Evolutionary conservation across 2,113 vertebrate genomes (phyloP).

Genomic region (Grus americana): DNA sequence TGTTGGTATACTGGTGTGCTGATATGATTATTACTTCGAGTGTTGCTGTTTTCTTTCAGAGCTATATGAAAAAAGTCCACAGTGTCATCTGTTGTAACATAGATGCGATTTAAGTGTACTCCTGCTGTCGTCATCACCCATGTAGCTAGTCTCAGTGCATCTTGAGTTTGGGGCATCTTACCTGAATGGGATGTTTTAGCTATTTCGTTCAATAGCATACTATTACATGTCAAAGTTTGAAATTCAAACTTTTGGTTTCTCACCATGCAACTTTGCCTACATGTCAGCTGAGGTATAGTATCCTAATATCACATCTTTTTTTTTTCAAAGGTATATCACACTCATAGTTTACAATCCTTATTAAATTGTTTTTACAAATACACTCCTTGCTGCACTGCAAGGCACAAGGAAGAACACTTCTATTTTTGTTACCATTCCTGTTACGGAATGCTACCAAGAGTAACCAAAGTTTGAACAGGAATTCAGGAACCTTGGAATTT

Average conservation of each 20-base stretch:
- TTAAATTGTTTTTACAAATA: not conserved
- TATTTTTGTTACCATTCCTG: not conserved
- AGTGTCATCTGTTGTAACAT: not conserved
- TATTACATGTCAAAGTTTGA: not conserved
- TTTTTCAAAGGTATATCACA: not conserved
- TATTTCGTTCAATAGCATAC: not conserved
- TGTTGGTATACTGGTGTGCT: not conserved
- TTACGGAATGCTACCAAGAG: not conserved
- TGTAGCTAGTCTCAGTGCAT: not conserved
- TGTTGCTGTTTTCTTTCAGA: not conserved
- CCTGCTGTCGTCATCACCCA: fast-evolving
- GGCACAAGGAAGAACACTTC: not conserved
- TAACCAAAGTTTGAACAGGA: not conserved
- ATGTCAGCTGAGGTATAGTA: not conserved
- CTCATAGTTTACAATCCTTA: not conserved
- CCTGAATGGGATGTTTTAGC: not conserved
- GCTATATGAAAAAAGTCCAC: not conserved
- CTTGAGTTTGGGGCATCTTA: not conserved
- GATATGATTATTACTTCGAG: not conserved
- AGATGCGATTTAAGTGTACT: not conserved
- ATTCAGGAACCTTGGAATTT: not conserved
- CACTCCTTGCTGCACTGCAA: not conserved
- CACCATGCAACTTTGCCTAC: not conserved
- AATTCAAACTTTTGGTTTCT: not conserved
- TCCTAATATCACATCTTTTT: not conserved